Evolutionary conservation across 23 tunicate genomes (phyloP).

Genomic region (Halocynthia roretzi): DNA sequence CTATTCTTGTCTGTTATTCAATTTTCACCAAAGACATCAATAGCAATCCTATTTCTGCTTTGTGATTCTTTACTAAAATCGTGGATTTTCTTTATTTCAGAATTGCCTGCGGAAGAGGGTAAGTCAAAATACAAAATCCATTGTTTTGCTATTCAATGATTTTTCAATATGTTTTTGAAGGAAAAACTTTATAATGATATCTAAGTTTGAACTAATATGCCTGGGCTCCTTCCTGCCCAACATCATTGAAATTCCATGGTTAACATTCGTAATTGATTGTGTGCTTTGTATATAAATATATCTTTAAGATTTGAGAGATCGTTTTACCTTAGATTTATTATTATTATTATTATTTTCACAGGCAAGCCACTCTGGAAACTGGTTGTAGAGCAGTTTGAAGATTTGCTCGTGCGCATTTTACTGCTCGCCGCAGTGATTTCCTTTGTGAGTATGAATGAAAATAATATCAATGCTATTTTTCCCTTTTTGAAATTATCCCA

Average conservation of each 20-base stretch:
- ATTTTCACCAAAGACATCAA: neutral
- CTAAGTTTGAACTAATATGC: too few species aligned
- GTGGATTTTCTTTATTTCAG: conserved; percentile 6
- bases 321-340: too few species aligned
- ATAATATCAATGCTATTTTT: too few species aligned
- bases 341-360: neutral
- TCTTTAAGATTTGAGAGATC: too few species aligned
- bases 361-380: conserved; percentile 90
- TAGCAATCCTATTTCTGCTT: neutral
- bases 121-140: neutral
- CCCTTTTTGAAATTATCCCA: too few species aligned
- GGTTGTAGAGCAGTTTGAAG: conserved; percentile 93
- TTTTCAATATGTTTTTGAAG: too few species aligned
- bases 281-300: too few species aligned
- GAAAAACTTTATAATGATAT: too few species aligned
- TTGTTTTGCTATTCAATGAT: too few species aligned
- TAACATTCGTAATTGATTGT: too few species aligned
- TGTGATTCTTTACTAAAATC: neutral
- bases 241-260: too few species aligned
- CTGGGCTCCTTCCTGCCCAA: too few species aligned
- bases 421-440: conserved; percentile 91
- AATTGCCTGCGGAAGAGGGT: conserved; percentile 84
- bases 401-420: conserved; percentile 79
- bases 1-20: neutral
- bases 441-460: conserved; percentile 28